These are phyloP conservation scores for Catocala fraxini DNA, from an alignment of 2,888 invertebrate species.

Conservation along the genomic window DNA sequence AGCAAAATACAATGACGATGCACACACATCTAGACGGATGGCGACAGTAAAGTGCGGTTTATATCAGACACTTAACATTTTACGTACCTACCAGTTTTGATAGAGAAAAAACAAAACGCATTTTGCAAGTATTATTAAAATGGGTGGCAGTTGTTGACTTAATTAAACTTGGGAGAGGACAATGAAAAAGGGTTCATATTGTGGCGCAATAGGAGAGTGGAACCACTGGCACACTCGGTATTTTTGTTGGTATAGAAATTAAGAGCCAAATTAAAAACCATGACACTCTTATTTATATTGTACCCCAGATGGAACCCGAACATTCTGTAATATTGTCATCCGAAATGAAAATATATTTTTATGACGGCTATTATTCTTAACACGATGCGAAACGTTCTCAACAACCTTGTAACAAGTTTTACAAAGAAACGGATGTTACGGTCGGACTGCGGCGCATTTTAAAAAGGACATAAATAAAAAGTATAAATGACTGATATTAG, in stretches of 20 bases:
- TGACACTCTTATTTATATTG: slow-evolving; percentile 35
- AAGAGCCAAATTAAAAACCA: slow-evolving; percentile 57
- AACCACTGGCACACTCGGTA: slow-evolving; percentile 30
- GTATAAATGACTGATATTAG: slow-evolving; percentile 40
- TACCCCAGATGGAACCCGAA: slow-evolving; percentile 27
- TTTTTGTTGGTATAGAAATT: slow-evolving; percentile 54
- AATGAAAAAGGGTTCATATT: slow-evolving; percentile 61
- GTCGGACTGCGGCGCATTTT: slow-evolving; percentile 24
- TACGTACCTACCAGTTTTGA: slow-evolving; percentile 3
- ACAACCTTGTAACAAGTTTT: slow-evolving; percentile 42
- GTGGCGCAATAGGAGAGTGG: slow-evolving; percentile 48
- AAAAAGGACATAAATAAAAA: slow-evolving; percentile 32
- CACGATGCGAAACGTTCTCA: slow-evolving; percentile 21
- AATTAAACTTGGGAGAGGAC: slow-evolving; percentile 62
- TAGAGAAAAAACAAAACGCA: slow-evolving; percentile 33
- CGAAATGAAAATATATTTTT: slow-evolving; percentile 45
- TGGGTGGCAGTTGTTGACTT: slow-evolving; percentile 59
- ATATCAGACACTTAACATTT: slow-evolving; percentile 9
- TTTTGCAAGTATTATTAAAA: slow-evolving; percentile 48
- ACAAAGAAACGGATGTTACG: slow-evolving; percentile 26
- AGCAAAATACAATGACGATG: not conserved
- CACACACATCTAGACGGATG: slow-evolving; percentile 1
- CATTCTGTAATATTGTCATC: slow-evolving; percentile 35
- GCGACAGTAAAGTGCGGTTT: slow-evolving; percentile 16
- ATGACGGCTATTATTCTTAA: slow-evolving; percentile 34